A percentile compares a stretch with the other conserved stretches of the same genome.
Evolutionary conservation across 2,797 vertebrate species (phyloP).

Genomic region (Ctenochaetus hawaiiensis): DNA sequence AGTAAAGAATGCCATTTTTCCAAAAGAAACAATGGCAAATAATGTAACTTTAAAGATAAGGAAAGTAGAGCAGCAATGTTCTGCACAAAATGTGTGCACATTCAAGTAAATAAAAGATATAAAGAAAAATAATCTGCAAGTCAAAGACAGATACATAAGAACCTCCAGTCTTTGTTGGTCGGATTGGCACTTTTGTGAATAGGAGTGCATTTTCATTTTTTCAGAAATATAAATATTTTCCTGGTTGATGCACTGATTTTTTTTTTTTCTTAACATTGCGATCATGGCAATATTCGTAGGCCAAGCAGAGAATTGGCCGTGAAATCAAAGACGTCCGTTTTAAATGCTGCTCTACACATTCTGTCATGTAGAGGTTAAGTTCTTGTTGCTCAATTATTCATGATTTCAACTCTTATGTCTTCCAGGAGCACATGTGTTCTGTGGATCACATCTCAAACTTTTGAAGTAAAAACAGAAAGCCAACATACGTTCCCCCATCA

Average conservation of each 20-base stretch:
- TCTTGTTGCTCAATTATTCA: slow-evolving; percentile 57
- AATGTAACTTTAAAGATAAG: slow-evolving; percentile 83
- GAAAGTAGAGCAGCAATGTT: slow-evolving; percentile 89
- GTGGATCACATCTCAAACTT: slow-evolving; percentile 52
- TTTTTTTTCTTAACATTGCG: slow-evolving; percentile 42
- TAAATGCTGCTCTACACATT: slow-evolving; percentile 64
- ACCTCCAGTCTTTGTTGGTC: slow-evolving; percentile 88
- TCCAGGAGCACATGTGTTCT: slow-evolving; percentile 63
- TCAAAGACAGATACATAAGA: slow-evolving; percentile 82
- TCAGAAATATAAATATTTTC: slow-evolving; percentile 72
- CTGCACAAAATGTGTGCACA: slow-evolving; percentile 87
- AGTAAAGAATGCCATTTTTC: slow-evolving; percentile 81
- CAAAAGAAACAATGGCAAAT: slow-evolving; percentile 78
- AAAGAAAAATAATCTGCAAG: slow-evolving; percentile 74
- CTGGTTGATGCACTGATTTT: slow-evolving; percentile 63
- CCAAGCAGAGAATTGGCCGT: slow-evolving; percentile 53
- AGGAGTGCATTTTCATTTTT: slow-evolving; percentile 84
- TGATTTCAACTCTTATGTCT: slow-evolving; percentile 64
- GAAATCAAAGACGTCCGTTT: slow-evolving; percentile 44
- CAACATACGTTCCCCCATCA: not conserved
- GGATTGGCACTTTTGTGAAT: slow-evolving; percentile 91
- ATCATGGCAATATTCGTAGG: slow-evolving; percentile 65
- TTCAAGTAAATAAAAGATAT: slow-evolving; percentile 89
- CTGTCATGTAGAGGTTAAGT: slow-evolving; percentile 48
- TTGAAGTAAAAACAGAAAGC: not conserved